Evolutionary conservation across 2,797 vertebrate species (phyloP), one percentile per base, ranked within the genome.

Genomic region (Spinibarbus caldwelli): DNA sequence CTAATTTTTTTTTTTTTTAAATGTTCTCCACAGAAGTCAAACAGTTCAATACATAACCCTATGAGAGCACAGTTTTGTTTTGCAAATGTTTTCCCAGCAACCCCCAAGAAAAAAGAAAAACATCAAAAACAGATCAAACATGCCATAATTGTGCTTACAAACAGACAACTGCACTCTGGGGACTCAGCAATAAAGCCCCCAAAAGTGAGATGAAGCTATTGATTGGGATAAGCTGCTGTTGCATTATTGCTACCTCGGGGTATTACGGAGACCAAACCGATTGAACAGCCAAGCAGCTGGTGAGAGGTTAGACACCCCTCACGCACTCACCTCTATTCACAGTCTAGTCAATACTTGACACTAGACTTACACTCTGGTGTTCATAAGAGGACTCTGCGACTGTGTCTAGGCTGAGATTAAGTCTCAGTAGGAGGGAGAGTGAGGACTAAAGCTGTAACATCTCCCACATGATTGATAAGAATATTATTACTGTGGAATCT

Each of bases 141-240:
- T 84, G 77, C 49, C 66, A 88, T 87, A 88, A 90, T 82, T 78
- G 86, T 76, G 86, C 64, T 89, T 87, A 85, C 87, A 91, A 90
- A 89, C 89, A 91, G 87, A 90, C 85, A 82, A 86, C 86, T 49
- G 83, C 86, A 79, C 90, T 87, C 88, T 77, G 75, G 89, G 86
- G 91, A 88, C 83, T 81, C 54, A 6, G 52, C 83, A 75, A 45
- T 79, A 89, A 85, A 89, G 85, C 84, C 87, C 80, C 82, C 76
- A 85, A 78, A 84, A 89, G 86, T 86, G 89, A 90, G 89, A 89
- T 90, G 80, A 84, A 67, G 67, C 77, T 88, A 89, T 89, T 87
- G 89, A 89, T 88, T 82, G 68, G 54, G 81, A 87, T 89, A 89
- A 87, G 87, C 83, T 89, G 80, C 81, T 86, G 86, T 84, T 85